These are phyloP conservation scores for Callithrix jacchus DNA, from an alignment of 2,113 vertebrate species.

Conservation along the genomic window DNA sequence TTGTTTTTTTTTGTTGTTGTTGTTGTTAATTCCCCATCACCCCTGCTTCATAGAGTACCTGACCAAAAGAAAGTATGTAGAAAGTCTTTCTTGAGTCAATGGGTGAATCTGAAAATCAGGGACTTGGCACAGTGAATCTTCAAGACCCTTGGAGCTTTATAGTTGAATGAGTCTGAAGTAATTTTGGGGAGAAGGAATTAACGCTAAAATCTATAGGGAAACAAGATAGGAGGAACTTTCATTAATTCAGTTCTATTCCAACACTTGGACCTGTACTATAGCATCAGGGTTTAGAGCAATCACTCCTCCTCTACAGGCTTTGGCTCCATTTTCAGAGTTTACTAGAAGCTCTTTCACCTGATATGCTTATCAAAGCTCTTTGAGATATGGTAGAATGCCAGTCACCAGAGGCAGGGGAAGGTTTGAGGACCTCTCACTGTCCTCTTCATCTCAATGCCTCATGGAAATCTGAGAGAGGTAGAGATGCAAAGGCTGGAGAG, in stretches of 20 bases:
- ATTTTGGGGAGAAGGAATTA: background rate
- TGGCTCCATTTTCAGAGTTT: background rate
- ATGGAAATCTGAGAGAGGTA: background rate
- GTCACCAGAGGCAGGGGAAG: background rate
- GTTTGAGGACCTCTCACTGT: background rate
- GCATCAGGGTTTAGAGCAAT: background rate
- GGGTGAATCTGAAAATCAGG: background rate
- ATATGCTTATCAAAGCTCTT: background rate
- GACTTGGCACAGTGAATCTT: background rate
- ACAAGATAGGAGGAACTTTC: background rate
- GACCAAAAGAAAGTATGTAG: background rate
- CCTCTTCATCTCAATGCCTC: background rate
- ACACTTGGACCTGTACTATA: background rate
- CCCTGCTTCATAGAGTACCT: background rate
- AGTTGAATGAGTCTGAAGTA: background rate
- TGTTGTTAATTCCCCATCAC: background rate
- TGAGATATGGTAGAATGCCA: background rate
- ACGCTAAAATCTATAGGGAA: background rate
- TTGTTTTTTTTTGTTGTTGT: background rate
- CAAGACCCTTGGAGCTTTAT: background rate
- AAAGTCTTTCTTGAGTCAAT: background rate
- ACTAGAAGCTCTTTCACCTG: background rate
- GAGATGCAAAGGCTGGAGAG: background rate
- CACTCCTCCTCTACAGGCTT: background rate
- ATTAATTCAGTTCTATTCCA: background rate